These are phyloP conservation scores for Eurystomus glaucurus DNA, from an alignment of 2,797 vertebrate species.

Conservation along the genomic window DNA sequence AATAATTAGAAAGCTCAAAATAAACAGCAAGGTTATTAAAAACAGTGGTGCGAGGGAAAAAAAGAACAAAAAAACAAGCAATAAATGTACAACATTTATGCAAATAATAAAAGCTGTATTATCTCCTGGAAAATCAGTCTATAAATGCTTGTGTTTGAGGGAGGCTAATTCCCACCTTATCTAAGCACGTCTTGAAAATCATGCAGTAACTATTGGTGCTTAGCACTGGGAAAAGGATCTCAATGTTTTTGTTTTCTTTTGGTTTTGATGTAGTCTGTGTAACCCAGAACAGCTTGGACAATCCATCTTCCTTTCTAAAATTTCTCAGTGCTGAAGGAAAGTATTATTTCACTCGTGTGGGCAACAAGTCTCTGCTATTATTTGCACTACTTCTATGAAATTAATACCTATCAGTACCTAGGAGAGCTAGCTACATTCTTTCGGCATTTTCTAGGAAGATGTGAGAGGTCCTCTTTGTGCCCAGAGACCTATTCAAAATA, in stretches of 20 bases:
- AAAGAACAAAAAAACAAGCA: not conserved
- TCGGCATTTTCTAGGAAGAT: not conserved
- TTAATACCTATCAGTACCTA: not conserved
- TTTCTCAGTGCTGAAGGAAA: not conserved
- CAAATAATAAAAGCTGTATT: constrained; percentile 7
- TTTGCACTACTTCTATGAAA: not conserved
- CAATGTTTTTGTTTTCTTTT: not conserved
- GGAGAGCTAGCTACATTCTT: not conserved
- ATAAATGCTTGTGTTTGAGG: not conserved
- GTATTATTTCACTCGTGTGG: not conserved
- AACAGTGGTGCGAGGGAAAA: not conserved
- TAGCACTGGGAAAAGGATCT: not conserved
- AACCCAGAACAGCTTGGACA: not conserved
- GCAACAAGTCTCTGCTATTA: not conserved
- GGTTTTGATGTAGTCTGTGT: not conserved
- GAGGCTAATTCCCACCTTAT: not conserved
- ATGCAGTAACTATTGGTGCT: not conserved
- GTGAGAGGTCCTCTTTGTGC: not conserved
- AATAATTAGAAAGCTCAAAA: constrained; percentile 45
- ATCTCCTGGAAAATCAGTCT: not conserved
- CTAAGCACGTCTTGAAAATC: not conserved
- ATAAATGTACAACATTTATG: not conserved
- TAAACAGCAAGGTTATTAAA: constrained; percentile 22
- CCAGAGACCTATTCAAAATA: not conserved
- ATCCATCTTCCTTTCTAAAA: not conserved